Evolutionary conservation across 2,113 vertebrate species (phyloP).

Genomic region (Tachuris rubrigastra): DNA sequence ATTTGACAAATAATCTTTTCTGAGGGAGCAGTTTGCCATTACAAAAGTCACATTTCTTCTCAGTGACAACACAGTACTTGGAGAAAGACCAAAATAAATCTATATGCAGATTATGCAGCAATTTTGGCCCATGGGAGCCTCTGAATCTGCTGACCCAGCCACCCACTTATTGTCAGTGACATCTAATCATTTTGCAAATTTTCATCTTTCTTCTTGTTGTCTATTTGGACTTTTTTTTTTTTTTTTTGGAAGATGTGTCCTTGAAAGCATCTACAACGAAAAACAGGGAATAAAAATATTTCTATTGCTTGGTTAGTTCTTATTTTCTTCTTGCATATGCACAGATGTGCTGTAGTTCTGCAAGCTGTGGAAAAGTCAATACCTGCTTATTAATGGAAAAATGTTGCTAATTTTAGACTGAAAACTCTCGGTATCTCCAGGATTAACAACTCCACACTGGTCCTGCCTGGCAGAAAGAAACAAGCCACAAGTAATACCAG

Average conservation of each 20-base stretch:
- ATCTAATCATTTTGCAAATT: background rate
- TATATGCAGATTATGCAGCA: background rate
- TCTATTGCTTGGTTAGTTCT: background rate
- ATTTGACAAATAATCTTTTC: background rate
- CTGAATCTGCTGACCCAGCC: background rate
- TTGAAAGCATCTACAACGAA: slow-evolving; percentile 12
- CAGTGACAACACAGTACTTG: background rate
- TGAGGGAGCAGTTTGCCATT: background rate
- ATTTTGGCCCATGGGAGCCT: background rate
- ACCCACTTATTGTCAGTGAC: background rate
- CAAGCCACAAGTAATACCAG: background rate
- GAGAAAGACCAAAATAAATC: background rate
- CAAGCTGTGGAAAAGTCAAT: background rate
- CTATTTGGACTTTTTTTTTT: background rate
- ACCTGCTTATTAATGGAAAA: background rate
- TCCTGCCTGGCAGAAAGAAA: background rate
- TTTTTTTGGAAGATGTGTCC: background rate
- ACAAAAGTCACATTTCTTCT: background rate
- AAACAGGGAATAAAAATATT: background rate
- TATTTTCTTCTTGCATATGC: background rate
- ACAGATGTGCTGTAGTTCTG: background rate
- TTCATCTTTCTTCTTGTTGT: background rate
- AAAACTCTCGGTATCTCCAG: background rate
- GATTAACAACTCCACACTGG: background rate
- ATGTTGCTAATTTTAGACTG: background rate